Percentiles rank a stretch among this genome's conserved stretches.
Conservation (phyloP, 1,140 invertebrate species). For the Apolygus lucorum region DNA sequence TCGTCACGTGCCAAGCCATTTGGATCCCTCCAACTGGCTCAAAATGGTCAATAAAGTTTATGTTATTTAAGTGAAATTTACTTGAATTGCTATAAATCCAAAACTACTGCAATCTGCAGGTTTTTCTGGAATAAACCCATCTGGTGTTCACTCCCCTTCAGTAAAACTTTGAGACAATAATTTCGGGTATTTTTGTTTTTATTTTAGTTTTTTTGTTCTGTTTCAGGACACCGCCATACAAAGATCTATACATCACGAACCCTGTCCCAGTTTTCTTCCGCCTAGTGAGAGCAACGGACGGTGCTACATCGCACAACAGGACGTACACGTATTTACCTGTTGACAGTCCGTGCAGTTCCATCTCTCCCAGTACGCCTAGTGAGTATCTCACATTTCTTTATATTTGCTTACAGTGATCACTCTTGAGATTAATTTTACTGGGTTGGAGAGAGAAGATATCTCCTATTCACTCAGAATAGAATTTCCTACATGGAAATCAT, state of each 20-base stretch:
- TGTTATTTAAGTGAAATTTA: neutral
- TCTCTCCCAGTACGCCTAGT: no score
- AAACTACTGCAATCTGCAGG: neutral
- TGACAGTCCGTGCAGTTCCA: neutral
- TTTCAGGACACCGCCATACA: conserved; percentile 5
- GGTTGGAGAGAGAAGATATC: no score
- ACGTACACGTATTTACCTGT: neutral
- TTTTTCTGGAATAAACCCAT: neutral
- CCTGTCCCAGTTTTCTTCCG: neutral
- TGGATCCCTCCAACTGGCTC: no score
- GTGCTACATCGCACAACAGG: neutral
- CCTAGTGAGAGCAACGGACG: neutral
- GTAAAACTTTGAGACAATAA: neutral
- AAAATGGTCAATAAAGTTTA: no score
- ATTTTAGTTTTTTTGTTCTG: neutral
- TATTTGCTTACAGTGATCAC: no score
- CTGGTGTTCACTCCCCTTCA: neutral
- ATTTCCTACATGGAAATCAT: no score
- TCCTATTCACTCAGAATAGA: no score
- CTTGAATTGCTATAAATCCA: neutral
- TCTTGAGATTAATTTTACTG: no score
- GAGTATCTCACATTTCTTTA: no score
- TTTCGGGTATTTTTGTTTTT: neutral
- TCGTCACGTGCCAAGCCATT: no score
- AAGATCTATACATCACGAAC: neutral